These are phyloP conservation scores for Tetheella fluctuosa DNA, from an alignment of 2,888 invertebrate genomes.

Conservation along the genomic window DNA sequence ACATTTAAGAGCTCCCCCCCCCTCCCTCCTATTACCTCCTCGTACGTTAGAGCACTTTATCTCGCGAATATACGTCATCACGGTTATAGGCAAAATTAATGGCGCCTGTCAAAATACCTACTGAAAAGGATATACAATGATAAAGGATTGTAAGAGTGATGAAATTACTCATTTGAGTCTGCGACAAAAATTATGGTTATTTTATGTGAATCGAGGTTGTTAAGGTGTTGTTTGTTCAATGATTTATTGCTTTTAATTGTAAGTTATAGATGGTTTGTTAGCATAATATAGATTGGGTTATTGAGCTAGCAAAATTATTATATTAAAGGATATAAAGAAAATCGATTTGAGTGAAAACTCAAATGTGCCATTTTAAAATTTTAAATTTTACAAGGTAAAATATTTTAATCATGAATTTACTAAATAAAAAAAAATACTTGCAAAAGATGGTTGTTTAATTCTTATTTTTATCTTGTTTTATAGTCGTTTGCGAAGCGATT, in stretches of 20 bases:
- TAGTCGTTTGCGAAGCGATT: no score
- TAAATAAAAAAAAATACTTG: no score
- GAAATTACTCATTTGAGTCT: slow-evolving; percentile 32
- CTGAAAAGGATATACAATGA: slow-evolving; percentile 39
- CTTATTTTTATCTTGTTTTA: no score
- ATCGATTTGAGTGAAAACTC: no score
- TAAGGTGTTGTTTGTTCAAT: not conserved
- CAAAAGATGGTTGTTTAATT: no score
- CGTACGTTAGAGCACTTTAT: slow-evolving; percentile 26
- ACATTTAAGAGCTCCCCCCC: slow-evolving; percentile 2
- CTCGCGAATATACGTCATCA: slow-evolving; percentile 34
- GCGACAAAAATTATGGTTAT: slow-evolving; percentile 7
- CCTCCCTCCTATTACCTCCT: not conserved
- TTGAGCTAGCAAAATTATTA: no score
- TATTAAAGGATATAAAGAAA: no score
- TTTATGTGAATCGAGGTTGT: not conserved
- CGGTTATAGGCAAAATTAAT: slow-evolving; percentile 47
- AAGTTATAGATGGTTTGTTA: no score
- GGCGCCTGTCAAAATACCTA: slow-evolving; percentile 45
- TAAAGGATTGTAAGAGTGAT: slow-evolving; percentile 39
- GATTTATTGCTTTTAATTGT: not conserved
- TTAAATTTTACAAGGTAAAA: no score
- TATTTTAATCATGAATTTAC: no score
- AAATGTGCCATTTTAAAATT: no score
- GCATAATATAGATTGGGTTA: no score